These are phyloP conservation scores for Chalcis sispes DNA, from an alignment of 2,888 invertebrate genomes.

Conservation along the genomic window DNA sequence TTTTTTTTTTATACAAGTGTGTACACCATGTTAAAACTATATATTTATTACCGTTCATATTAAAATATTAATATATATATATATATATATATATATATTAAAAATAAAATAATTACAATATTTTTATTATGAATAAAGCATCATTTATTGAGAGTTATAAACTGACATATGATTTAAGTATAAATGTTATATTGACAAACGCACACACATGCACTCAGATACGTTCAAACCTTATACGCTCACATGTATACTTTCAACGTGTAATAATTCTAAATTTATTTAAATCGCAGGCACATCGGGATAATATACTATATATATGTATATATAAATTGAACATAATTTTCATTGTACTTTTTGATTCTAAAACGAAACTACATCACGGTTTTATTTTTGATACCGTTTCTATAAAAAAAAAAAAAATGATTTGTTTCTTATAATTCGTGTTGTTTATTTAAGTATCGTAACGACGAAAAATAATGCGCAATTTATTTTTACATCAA, in stretches of 20 bases:
- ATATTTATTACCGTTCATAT: no score
- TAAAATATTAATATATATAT: not conserved
- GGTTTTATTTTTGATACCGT: not conserved
- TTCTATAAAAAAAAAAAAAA: no score
- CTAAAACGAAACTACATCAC: not conserved
- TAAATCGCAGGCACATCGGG: conserved; percentile 41
- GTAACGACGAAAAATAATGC: no score
- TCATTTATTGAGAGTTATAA: conserved; percentile 47
- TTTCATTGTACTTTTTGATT: conserved; percentile 19
- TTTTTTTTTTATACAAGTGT: no score
- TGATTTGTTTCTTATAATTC: no score
- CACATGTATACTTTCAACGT: not conserved
- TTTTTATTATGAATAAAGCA: conserved; percentile 20
- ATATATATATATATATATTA: not conserved
- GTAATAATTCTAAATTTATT: conserved; percentile 36
- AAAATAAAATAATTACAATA: not conserved
- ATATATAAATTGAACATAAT: conserved; percentile 11
- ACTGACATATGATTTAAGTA: conserved; percentile 37
- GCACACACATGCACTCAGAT: not conserved
- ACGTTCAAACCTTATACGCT: conserved; percentile 7
- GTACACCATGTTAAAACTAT: no score
- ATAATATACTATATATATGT: conserved; percentile 13
- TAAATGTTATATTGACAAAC: conserved; percentile 33
- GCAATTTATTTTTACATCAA: not conserved
- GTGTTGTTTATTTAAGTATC: no score